phyloP scores from a whole-genome alignment of 2,888 invertebrate genomes.

The Tenthredo notha region DNA sequence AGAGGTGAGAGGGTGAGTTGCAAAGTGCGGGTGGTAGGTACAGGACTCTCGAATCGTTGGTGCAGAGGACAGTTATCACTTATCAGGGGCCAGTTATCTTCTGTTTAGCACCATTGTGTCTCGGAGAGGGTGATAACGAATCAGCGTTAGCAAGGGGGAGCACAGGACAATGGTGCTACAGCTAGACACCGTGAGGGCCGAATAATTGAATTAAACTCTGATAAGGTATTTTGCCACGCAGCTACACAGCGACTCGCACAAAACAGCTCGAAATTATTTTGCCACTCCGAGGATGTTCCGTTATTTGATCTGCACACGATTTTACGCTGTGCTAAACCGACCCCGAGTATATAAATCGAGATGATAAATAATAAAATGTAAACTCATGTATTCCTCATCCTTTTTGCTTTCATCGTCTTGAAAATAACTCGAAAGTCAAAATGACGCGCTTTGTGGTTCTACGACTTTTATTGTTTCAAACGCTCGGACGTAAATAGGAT shows the following conservation, averaged over 20 bases:
- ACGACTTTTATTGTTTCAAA: constrained; percentile 13
- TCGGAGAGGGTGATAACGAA: constrained; percentile 72
- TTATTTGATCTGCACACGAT: neutral
- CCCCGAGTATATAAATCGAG: neutral
- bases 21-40: constrained; percentile 31
- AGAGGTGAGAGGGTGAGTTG: neutral
- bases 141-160: constrained; percentile 63
- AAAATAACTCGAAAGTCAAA: neutral
- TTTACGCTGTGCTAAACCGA: neutral
- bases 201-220: constrained; percentile 76
- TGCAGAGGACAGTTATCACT: constrained; percentile 52
- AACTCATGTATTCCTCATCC: neutral
- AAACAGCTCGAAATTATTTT: constrained; percentile 38
- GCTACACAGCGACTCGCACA: neutral
- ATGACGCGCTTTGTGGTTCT: neutral
- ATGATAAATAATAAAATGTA: neutral
- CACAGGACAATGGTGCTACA: constrained; percentile 69
- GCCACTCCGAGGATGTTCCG: neutral
- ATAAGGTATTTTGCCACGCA: constrained; percentile 63
- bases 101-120: constrained; percentile 75
- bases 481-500: constrained; percentile 20
- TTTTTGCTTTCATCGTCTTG: neutral
- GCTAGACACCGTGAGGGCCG: constrained; percentile 70
- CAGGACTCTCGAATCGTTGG: constrained; percentile 27
- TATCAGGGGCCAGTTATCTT: constrained; percentile 67